Evolutionary conservation across 2,888 invertebrate genomes (phyloP).

Genomic region (Eristalinus aeneus): DNA sequence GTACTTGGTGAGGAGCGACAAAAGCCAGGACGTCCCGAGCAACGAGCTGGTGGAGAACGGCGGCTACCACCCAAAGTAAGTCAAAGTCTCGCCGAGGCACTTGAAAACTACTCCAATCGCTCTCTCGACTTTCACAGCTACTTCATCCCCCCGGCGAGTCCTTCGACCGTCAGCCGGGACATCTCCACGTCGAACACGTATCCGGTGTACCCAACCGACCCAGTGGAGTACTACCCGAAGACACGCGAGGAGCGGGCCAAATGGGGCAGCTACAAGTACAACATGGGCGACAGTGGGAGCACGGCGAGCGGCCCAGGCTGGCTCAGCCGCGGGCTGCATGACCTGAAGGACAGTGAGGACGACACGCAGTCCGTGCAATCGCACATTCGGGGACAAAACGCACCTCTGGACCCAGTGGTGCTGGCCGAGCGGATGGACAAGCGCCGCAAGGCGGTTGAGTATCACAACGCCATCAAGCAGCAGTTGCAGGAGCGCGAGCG

Average conservation of each 20-base stretch:
- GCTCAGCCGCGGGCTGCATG: conserved; percentile 82
- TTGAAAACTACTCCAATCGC: neutral
- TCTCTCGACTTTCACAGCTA: conserved; percentile 71
- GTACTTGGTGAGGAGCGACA: conserved; percentile 28
- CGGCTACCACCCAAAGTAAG: conserved; percentile 52
- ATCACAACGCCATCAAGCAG: conserved; percentile 91
- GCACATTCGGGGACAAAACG: conserved; percentile 92
- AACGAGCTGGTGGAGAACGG: conserved; percentile 52
- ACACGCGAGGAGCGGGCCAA: conserved; percentile 84
- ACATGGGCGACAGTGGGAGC: conserved; percentile 76
- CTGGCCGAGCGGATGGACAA: conserved; percentile 91
- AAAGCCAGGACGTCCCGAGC: conserved; percentile 33
- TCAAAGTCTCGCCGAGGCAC: neutral
- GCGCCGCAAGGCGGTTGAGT: conserved; percentile 90
- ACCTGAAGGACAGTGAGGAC: conserved; percentile 81
- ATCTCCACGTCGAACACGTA: conserved; percentile 80
- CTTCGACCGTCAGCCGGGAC: conserved; percentile 77
- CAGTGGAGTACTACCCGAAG: conserved; percentile 78
- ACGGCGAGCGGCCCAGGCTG: conserved; percentile 81
- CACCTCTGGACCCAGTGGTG: conserved; percentile 89
- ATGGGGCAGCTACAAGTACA: conserved; percentile 85
- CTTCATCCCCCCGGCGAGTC: conserved; percentile 75
- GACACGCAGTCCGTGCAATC: conserved; percentile 78
- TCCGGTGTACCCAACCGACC: conserved; percentile 76
- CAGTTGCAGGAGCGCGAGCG: conserved; percentile 92